Evolutionary conservation across 2,797 vertebrate species (phyloP).

Genomic region (Gadopsis marmoratus): DNA sequence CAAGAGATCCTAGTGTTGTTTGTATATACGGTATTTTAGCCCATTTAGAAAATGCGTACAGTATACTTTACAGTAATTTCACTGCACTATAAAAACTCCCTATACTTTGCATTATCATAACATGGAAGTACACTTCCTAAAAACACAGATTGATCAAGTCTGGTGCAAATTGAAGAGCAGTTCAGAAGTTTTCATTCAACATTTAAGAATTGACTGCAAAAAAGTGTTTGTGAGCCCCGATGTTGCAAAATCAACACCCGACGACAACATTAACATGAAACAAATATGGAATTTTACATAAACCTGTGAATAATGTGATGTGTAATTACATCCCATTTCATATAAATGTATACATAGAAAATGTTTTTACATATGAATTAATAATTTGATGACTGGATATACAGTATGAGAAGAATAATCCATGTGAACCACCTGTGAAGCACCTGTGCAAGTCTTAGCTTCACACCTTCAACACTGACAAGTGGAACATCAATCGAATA

Average conservation of each 20-base stretch:
- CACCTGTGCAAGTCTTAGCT: neutral
- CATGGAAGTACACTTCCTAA: neutral
- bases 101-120: neutral
- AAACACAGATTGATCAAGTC: neutral
- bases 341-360: neutral
- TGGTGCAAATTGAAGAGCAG: neutral
- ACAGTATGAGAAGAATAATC: neutral
- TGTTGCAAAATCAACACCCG: neutral
- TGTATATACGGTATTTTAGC: conserved; percentile 1
- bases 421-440: neutral
- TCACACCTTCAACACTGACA: neutral
- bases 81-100: neutral
- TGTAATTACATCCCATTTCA: neutral
- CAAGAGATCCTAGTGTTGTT: neutral
- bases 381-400: neutral
- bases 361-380: neutral
- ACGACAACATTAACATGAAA: neutral
- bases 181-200: neutral
- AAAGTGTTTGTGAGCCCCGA: neutral
- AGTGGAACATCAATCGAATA: neutral
- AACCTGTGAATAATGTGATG: neutral
- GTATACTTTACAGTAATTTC: no score
- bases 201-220: neutral
- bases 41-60: neutral
- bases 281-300: neutral